These are phyloP conservation scores for Pediacus dermestoides DNA, from an alignment of 2,888 invertebrate species.

Conservation along the genomic window DNA sequence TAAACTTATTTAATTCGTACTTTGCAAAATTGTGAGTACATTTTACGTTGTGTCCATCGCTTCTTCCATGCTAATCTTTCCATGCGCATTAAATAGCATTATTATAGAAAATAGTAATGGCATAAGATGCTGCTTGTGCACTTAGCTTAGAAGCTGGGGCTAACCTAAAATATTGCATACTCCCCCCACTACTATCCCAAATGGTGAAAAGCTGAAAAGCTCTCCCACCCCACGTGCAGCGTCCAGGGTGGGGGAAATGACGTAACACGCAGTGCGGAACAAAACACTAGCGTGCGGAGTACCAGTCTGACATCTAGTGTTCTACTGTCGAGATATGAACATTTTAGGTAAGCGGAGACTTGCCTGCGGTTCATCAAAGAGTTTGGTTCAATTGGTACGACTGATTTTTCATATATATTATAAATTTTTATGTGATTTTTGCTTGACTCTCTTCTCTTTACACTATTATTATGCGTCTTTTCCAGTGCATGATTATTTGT, in stretches of 20 bases:
- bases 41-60: too few species aligned
- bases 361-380: conserved; percentile 34
- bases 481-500: conserved; percentile 24
- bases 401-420: conserved; percentile 41
- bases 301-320: conserved; percentile 51
- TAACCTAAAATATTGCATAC: conserved; percentile 20
- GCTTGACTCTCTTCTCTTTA: conserved; percentile 29
- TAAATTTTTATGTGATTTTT: conserved; percentile 27
- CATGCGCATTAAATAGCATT: too few species aligned
- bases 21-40: too few species aligned
- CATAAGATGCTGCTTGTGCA: conserved; percentile 21
- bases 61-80: too few species aligned
- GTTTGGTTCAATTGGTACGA: conserved; percentile 44
- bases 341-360: conserved; percentile 49
- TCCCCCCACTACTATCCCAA: conserved; percentile 11
- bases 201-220: conserved; percentile 17
- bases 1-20: too few species aligned
- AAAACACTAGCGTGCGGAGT: conserved; percentile 45
- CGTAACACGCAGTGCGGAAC: conserved; percentile 51
- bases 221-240: conserved; percentile 24
- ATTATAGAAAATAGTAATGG: conserved; percentile 5
- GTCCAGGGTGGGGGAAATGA: conserved; percentile 37
- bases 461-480: conserved; percentile 19
- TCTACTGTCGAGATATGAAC: conserved; percentile 51
- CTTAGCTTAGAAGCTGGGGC: conserved; percentile 26